Evolutionary conservation across 2,888 invertebrate genomes (phyloP), one percentile per base, ranked within the genome.

Genomic region (Uropetala carovei): DNA sequence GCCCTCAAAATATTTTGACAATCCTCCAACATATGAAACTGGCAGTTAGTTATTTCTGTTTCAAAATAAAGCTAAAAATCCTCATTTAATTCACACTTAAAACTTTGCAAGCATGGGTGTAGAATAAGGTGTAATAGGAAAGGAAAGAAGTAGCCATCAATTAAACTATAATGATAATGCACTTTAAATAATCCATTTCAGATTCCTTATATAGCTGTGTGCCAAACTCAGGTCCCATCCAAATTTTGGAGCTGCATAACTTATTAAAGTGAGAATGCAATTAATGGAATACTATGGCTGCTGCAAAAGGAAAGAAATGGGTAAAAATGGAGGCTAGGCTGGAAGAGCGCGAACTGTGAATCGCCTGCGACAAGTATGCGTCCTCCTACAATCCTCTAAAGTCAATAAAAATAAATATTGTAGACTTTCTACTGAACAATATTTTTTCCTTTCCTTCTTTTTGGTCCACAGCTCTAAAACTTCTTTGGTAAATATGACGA

Each of bases 341-440:
- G 89, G 89, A 89, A 89, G 89, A 89, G 89, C 89, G 89, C 89
- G 89, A 89, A 89, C 89, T 89, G 89, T 89, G 89, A 89, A 89
- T 89, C 89, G 89, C 89, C 89, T 64, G 89, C 89, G 89, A 89
- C 89, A 89, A 89, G 89, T 89, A 89, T 89, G 89, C 89, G 89
- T 89, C 89, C 89, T 89, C 89, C 89, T 89, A 89, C 89, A 89
- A 89, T 89, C 89, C 64, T 89, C 89, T 89, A 89, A 60, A 89
- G 89, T 89, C 89, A 89, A 89, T 89, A 89, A 89, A 89, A 89
- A 89, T 89, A 89, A 89, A 89, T 89, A 89, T 89, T 89, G 89
- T 89, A 89, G 89, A 89, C 89, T 89, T 89, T 89, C 89, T 89
- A 89, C 89, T 89, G 89, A 89, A 89, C 89, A 89, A 64, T 89